Evolutionary conservation across 1,140 invertebrate species (phyloP).

Genomic region (Eriosoma lanigerum): DNA sequence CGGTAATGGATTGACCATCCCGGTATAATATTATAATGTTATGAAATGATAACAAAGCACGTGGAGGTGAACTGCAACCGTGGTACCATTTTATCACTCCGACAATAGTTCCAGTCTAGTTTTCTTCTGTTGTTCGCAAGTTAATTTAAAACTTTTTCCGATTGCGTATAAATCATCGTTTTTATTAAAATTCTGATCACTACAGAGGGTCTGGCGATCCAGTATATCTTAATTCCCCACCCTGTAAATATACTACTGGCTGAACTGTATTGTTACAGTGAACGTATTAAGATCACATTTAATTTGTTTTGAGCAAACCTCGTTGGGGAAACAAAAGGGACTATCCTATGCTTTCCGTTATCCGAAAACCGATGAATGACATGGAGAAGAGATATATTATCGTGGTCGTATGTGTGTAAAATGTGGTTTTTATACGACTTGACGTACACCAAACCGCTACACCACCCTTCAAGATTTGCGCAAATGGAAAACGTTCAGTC

Average conservation of each 20-base stretch:
- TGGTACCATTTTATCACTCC: not conserved
- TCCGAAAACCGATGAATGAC: not conserved
- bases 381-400: not conserved
- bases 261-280: no score
- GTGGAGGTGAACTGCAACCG: not conserved
- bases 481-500: slow-evolving; percentile 39
- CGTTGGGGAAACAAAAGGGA: not conserved
- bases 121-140: no score
- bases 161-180: no score
- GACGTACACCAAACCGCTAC: not conserved
- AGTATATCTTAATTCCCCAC: no score
- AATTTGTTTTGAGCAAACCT: slow-evolving; percentile 12
- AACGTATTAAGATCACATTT: slow-evolving; percentile 14
- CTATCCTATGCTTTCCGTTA: not conserved
- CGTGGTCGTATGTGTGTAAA: not conserved
- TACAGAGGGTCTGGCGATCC: no score
- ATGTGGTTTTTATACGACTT: slow-evolving; percentile 40
- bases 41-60: no score
- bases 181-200: no score
- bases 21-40: not conserved
- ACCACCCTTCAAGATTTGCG: slow-evolving; percentile 22
- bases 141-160: no score
- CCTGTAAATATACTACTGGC: no score
- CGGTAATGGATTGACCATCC: slow-evolving; percentile 6
- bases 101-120: no score